Percentiles rank a stretch among this genome's conserved stretches.
phyloP scores from a whole-genome alignment of 2,113 vertebrate species.

The Cyrtonyx montezumae region DNA sequence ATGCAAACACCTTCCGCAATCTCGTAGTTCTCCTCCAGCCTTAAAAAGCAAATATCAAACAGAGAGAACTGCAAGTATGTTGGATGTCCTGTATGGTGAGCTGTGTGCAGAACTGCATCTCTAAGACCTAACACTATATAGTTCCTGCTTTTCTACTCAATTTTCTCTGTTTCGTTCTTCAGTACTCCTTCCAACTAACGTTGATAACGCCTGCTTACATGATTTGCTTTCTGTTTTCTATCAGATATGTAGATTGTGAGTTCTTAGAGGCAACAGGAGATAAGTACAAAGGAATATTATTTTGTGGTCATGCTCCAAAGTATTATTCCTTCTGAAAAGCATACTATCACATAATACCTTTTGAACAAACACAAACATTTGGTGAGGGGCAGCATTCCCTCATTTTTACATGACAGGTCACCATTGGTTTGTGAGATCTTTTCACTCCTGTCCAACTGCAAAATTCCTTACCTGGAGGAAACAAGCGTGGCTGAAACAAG shows the following conservation, averaged over 20 bases:
- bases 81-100: constrained; percentile 45
- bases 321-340: neutral
- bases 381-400: neutral
- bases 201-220: neutral
- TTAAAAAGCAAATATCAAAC: constrained; percentile 67
- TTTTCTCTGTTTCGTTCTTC: neutral
- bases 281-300: neutral
- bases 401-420: neutral
- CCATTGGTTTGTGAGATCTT: neutral
- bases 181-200: neutral
- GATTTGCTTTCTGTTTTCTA: neutral
- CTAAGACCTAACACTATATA: neutral
- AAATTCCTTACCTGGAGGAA: neutral
- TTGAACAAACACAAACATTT: neutral
- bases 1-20: constrained; percentile 99
- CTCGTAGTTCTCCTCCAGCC: constrained; percentile 99
- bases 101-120: neutral
- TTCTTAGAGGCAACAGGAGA: neutral
- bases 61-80: constrained; percentile 65
- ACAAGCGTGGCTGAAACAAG: neutral
- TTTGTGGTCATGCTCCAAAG: neutral
- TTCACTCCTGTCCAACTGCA: neutral
- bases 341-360: no score
- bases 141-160: neutral
- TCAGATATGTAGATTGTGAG: neutral